Percentiles rank a stretch among this genome's conserved stretches.
phyloP scores from a whole-genome alignment of 2,888 invertebrate genomes.

The Nasonovia ribisnigri region DNA sequence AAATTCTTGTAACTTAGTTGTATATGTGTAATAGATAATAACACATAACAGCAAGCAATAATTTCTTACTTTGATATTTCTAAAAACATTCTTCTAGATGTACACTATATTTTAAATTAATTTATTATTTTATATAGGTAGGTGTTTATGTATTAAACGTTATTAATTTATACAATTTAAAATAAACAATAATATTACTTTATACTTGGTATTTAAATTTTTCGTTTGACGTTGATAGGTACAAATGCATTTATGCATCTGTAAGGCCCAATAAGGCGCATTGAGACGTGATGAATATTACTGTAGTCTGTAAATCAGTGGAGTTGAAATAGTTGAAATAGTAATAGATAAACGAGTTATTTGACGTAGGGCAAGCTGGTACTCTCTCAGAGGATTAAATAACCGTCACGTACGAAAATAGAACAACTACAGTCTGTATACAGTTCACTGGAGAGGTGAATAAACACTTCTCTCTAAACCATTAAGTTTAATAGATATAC shows the following conservation, averaged over 20 bases:
- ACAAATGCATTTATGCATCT: neutral
- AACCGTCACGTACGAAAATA: constrained; percentile 36
- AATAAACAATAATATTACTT: neutral
- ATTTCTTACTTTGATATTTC: neutral
- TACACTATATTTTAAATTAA: neutral
- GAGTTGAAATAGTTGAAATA: constrained; percentile 37
- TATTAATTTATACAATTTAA: neutral
- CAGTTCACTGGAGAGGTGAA: neutral
- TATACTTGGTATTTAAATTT: neutral
- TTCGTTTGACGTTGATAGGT: neutral
- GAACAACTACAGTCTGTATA: neutral
- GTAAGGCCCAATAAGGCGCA: neutral
- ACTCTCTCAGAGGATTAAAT: constrained; percentile 10
- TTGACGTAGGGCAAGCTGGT: neutral
- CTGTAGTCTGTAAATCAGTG: neutral
- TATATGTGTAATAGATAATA: no score
- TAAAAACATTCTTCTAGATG: neutral
- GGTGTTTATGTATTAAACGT: neutral
- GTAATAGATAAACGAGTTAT: constrained; percentile 5
- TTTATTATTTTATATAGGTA: neutral
- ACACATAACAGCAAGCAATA: no score
- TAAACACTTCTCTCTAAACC: neutral
- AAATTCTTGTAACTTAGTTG: no score
- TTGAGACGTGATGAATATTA: neutral
- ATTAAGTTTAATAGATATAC: neutral